Base-by-base conservation (phyloP, 2,888 invertebrate genomes). In the Sussaba pulchella region DNA sequence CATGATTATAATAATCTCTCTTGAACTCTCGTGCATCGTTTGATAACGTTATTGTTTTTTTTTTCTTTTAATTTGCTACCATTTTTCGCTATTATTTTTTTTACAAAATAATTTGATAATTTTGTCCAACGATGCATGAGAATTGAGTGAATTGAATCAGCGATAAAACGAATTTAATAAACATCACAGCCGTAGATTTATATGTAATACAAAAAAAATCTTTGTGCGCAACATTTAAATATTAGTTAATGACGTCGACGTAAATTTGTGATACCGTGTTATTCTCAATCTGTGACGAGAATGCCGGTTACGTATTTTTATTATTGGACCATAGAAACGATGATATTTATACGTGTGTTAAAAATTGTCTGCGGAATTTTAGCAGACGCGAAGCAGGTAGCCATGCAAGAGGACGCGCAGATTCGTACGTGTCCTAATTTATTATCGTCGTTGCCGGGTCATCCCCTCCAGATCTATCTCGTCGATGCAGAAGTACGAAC, bases 301-400 rank as follows among this genome's bases (percentile, higher is more conserved):
- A 1, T 31, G 31, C 21, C 6, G 19, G 41, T 12, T 31, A 17
- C 14, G 24, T 10, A 47, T 61, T 57, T n/a, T 43, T 50, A 73
- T 69, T 47, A 31, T 70, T 66, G 47, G 31, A 66, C 36, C 73
- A 54, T 24, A 76, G 41, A 5, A 45, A 2, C 10, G 26, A 19
- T 21, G 39, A 52, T 61, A 67, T 72, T 75, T 61, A 61, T 72
- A 54, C 47, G 61, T 41, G 61, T 41, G 21, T 39, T n/a, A 12
- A 70, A 64, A 57, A 31, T 31, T 31, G 31, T 63, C 45, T 36
- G 24, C 57, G 8, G 47, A 39, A 77, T 39, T 70, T 36, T 24
- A n/a, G 24, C 8, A 61, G 26, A 57, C 41, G 52, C 52, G n/a
- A 26, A 76, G 21, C 19, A 17, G 36, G 39, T 52, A 71, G 31